Conservation (phyloP, 2,797 vertebrate species). For the Amblyraja radiata region DNA sequence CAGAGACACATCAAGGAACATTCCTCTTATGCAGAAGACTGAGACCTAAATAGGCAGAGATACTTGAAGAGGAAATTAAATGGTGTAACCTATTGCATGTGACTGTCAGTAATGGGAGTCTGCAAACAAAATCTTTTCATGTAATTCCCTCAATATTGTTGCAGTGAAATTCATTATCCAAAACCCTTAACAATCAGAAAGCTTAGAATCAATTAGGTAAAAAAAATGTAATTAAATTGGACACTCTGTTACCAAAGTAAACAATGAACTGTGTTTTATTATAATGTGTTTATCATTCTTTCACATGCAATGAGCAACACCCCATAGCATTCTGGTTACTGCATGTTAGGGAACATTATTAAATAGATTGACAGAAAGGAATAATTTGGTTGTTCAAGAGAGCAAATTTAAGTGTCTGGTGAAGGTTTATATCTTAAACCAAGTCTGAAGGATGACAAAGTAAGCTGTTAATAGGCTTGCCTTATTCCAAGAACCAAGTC, state of each 20-base stretch:
- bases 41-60: too few relatives aligned
- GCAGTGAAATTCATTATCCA: not conserved
- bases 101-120: not conserved
- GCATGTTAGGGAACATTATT: not conserved
- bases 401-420: not conserved
- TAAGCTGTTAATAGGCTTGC: constrained; percentile 14
- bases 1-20: too few relatives aligned
- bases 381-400: not conserved
- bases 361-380: constrained; percentile 15
- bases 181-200: not conserved
- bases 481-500: constrained; percentile 17
- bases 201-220: not conserved
- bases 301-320: not conserved
- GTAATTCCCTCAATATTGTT: not conserved
- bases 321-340: not conserved
- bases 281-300: not conserved
- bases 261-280: not conserved
- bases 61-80: too few relatives aligned
- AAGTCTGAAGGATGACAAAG: not conserved
- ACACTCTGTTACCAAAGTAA: not conserved
- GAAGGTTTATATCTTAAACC: not conserved
- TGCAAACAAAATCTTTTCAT: not conserved
- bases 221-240: not conserved
- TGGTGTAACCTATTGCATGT: too few relatives aligned
- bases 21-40: too few relatives aligned